Conservation (phyloP, 2,888 invertebrate genomes). For the Stenodema calcarata region DNA sequence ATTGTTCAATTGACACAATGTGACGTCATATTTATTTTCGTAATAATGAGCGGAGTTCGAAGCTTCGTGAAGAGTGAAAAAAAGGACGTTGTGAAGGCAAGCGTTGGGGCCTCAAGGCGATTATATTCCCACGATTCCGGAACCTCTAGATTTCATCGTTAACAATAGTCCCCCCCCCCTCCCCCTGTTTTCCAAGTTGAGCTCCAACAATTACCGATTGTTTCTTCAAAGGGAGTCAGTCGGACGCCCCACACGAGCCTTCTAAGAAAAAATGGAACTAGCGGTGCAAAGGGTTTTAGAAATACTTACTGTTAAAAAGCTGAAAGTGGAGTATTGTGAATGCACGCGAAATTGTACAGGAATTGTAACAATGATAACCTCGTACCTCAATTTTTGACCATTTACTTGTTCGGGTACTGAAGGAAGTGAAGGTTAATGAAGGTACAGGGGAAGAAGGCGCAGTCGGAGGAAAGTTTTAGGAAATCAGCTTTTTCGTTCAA, state of each 20-base stretch:
- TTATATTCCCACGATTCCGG: slow-evolving; percentile 39
- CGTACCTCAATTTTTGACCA: too few species aligned
- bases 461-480: too few species aligned
- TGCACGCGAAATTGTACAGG: too few species aligned
- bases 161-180: slow-evolving; percentile 9
- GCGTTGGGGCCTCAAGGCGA: neutral
- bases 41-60: neutral
- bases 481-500: too few species aligned
- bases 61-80: neutral
- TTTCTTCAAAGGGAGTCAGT: slow-evolving; percentile 5
- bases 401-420: too few species aligned
- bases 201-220: slow-evolving; percentile 43
- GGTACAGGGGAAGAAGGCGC: too few species aligned
- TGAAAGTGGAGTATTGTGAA: too few species aligned
- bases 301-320: too few species aligned
- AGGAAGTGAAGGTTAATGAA: too few species aligned
- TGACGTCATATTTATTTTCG: neutral
- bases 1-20: neutral
- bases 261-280: too few species aligned
- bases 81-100: neutral
- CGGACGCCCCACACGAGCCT: neutral
- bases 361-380: too few species aligned
- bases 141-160: slow-evolving; percentile 27
- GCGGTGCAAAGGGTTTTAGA: too few species aligned
- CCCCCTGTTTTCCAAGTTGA: neutral